Evolutionary conservation across 2,113 vertebrate genomes (phyloP), one percentile per base, ranked within the genome.

Genomic region (Vombatus ursinus): DNA sequence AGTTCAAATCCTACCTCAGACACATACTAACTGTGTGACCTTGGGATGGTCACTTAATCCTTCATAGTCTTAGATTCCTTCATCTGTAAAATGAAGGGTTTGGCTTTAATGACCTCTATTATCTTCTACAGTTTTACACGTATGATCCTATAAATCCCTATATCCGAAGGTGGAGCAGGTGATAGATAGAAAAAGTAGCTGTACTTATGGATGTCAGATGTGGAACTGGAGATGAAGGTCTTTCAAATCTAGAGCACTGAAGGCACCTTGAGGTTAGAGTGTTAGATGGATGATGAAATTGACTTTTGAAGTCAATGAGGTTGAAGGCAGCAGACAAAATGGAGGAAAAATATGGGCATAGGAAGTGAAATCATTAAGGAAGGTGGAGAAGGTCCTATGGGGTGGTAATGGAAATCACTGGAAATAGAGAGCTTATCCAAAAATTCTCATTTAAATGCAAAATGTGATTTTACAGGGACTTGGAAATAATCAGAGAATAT

Each of bases 401-500:
- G 50, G 31, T 49, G 48, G 44, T 8, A 61, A 1, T 37, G 61
- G n/a, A 84, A 84, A 90, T 25, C 47, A 49, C 48, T 90, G 47
- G 25, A 89, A 24, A 94, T 90, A 57, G n/a, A n/a, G n/a, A n/a
- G 47, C 77, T 92, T 51, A 68, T 54, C 52, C 44, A 31, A 50
- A 91, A 53, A 96, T 96, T 94, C 44, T 96, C 53, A 92, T 54
- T 96, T 89, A 96, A 97, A 94, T n/a, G 47, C 93, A 90, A 94
- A 94, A 77, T 96, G n/a, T 90, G 90, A 96, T 96, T 97, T 96
- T 94, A 0, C 98, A 99, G 99, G 98, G 99, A 99, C 51, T 98
- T 99, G 96, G 99, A 99, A 98, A 98, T 99, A 93, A 99, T 99
- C 96, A 99, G 98, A 95, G 99, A 99, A 23, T 99, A 99, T 96